Evolutionary conservation across 2,113 vertebrate species (phyloP).

Genomic region (Gambusia holbrooki): DNA sequence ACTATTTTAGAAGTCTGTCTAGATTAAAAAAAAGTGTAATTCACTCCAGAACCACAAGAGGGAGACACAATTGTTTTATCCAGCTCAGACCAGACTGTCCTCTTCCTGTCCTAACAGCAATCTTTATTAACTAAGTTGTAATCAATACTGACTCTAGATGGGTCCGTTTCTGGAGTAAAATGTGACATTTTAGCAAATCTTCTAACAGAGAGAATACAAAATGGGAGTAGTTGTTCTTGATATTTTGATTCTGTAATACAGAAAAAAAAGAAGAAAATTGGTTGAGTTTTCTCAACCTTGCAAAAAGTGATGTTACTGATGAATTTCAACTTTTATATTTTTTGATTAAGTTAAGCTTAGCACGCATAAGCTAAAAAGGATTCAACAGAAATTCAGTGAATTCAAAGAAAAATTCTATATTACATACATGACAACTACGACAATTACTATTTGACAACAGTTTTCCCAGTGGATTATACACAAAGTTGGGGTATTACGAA

Average conservation of each 20-base stretch:
- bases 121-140: no score
- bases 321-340: background rate
- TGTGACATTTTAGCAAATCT: background rate
- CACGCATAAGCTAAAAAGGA: background rate
- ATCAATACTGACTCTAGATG: background rate
- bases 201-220: no score
- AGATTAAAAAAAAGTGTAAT: background rate
- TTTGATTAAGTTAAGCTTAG: background rate
- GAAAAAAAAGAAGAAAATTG: no score
- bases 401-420: background rate
- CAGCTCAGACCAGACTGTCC: background rate
- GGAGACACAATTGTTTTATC: constrained; percentile 9
- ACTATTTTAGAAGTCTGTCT: background rate
- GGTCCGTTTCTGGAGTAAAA: background rate
- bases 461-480: no score
- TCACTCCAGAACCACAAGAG: constrained; percentile 44
- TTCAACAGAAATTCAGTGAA: background rate
- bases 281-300: background rate
- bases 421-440: background rate
- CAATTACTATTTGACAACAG: no score
- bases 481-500: no score
- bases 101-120: background rate
- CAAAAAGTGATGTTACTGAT: background rate
- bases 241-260: no score
- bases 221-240: no score